Conservation (phyloP, 2,888 invertebrate genomes). For the Eupeodes luniger region DNA sequence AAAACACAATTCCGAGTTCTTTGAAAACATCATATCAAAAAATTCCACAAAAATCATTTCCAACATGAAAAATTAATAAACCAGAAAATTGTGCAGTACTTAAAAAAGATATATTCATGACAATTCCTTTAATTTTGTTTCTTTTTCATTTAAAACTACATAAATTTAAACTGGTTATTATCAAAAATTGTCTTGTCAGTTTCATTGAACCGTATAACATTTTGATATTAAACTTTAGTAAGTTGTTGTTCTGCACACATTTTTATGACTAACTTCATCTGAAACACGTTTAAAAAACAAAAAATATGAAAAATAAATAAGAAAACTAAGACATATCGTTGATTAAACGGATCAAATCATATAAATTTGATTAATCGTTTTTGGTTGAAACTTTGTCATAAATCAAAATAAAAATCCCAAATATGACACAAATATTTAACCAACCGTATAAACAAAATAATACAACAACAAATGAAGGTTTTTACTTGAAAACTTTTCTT, state of each 20-base stretch:
- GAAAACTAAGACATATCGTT: constrained; percentile 28
- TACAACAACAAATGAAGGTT: background rate
- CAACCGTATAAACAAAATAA: constrained; percentile 42
- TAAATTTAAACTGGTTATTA: constrained; percentile 9
- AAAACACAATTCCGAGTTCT: too few relatives aligned
- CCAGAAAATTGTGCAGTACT: too few relatives aligned
- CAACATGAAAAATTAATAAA: too few relatives aligned
- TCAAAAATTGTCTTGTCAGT: background rate
- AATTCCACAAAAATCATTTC: too few relatives aligned
- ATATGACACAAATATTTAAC: constrained; percentile 44
- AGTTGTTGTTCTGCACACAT: background rate
- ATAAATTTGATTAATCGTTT: constrained; percentile 44
- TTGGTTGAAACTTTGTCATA: constrained; percentile 37
- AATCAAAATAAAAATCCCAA: constrained; percentile 46
- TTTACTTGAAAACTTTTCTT: constrained; percentile 4
- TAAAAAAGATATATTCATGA: too few relatives aligned
- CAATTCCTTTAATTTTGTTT: too few relatives aligned
- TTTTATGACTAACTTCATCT: constrained; percentile 16
- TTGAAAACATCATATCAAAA: too few relatives aligned
- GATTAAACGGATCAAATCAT: constrained; percentile 49
- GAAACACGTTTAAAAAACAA: constrained; percentile 7
- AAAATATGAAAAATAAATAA: background rate
- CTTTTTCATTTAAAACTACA: background rate
- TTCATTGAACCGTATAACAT: background rate
- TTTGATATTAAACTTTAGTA: background rate